Conservation (phyloP, 2,797 vertebrate genomes). For the Morus bassanus region DNA sequence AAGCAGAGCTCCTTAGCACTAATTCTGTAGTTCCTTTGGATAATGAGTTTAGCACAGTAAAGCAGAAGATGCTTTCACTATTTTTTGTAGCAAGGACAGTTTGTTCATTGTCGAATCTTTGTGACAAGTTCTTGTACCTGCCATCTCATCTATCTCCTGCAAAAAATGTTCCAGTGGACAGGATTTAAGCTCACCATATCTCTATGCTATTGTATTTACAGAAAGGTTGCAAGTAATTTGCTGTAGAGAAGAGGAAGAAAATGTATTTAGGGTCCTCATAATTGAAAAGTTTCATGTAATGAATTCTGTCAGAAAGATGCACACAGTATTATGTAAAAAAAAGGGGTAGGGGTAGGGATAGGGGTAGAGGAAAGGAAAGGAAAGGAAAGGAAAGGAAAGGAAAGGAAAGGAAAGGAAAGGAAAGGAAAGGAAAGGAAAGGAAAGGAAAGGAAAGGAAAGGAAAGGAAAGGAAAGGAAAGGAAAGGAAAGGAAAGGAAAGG, state of each 20-base stretch:
- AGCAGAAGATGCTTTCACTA: background rate
- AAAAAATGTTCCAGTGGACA: background rate
- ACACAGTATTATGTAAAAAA: background rate
- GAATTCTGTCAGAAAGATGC: background rate
- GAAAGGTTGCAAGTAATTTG: background rate
- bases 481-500: no score
- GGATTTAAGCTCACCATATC: background rate
- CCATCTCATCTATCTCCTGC: background rate
- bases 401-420: fast-evolving
- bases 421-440: no score
- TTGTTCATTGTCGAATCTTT: background rate
- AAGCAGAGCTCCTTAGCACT: background rate
- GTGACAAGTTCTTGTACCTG: background rate
- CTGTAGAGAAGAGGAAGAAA: background rate
- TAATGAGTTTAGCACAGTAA: background rate
- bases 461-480: no score
- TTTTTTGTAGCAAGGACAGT: background rate
- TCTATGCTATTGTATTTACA: background rate
- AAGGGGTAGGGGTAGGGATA: no score
- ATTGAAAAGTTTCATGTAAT: background rate
- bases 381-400: no score
- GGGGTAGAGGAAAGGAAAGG: no score
- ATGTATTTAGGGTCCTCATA: background rate
- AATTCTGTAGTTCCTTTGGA: background rate
- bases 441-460: no score